Evolutionary conservation across 2,113 vertebrate genomes (phyloP).

Genomic region (Aplodontia rufa): DNA sequence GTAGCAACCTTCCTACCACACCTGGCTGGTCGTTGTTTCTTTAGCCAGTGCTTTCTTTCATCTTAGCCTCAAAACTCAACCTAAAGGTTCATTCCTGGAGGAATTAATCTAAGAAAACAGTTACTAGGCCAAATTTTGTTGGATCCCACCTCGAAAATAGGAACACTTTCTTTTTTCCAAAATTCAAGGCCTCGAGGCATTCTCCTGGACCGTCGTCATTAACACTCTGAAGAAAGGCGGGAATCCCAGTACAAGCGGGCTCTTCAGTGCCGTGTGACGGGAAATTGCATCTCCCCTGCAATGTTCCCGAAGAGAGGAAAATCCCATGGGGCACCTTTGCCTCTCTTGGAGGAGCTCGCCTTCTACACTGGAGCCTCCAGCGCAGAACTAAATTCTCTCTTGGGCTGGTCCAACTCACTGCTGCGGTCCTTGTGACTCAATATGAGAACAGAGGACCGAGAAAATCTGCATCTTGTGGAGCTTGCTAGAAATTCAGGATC

Average conservation of each 20-base stretch:
- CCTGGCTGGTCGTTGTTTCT: background rate
- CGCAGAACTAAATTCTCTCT: background rate
- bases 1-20: no score
- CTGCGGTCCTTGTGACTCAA: background rate
- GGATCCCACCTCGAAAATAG: background rate
- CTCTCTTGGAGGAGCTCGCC: background rate
- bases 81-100: background rate
- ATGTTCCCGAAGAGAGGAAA: background rate
- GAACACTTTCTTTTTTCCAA: background rate
- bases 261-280: background rate
- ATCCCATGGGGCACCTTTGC: background rate
- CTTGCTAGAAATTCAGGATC: no score
- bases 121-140: background rate
- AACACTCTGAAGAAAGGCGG: no score
- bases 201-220: background rate
- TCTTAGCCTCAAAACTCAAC: background rate
- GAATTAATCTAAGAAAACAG: background rate
- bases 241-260: no score
- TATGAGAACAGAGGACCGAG: background rate
- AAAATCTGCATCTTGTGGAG: background rate
- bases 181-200: background rate
- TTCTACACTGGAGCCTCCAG: background rate
- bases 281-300: background rate
- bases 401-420: background rate
- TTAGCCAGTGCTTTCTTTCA: background rate